A percentile compares a stretch with the other conserved stretches of the same genome.
Conservation (phyloP, 2,113 vertebrate genomes). For the Peromyscus polionotus region DNA sequence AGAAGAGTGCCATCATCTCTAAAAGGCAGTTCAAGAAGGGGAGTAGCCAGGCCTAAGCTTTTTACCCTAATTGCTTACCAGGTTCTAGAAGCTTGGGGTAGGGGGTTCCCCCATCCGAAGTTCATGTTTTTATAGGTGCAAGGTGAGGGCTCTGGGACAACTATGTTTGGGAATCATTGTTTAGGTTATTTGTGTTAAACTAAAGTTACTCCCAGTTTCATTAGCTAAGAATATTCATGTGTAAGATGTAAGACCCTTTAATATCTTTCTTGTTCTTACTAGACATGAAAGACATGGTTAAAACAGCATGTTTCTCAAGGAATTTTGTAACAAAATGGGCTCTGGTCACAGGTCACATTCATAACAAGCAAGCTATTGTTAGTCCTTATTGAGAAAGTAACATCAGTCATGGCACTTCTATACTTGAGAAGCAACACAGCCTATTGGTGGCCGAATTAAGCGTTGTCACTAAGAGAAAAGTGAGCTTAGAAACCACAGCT, state of each 20-base stretch:
- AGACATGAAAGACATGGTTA: neutral
- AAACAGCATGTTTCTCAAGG: neutral
- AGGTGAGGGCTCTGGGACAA: neutral
- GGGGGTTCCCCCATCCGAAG: neutral
- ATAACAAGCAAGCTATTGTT: neutral
- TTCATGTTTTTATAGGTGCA: neutral
- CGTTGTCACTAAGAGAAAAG: neutral
- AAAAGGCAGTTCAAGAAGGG: neutral
- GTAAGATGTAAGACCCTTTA: neutral
- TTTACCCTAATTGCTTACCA: neutral
- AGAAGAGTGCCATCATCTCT: neutral
- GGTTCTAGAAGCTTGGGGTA: neutral
- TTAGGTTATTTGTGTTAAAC: neutral
- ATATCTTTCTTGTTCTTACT: neutral
- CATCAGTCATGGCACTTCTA: neutral
- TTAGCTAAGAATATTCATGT: neutral
- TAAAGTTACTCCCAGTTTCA: constrained; percentile 9
- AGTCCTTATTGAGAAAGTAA: neutral
- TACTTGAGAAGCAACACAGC: neutral
- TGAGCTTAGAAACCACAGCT: neutral
- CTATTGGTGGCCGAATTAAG: neutral
- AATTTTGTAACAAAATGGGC: neutral
- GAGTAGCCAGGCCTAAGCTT: neutral
- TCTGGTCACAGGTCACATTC: neutral
- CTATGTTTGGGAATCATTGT: neutral